Percentiles rank a stretch among this genome's conserved stretches.
These are phyloP conservation scores for Patella pellucida DNA, from an alignment of 2,888 invertebrate genomes.

Conservation along the genomic window DNA sequence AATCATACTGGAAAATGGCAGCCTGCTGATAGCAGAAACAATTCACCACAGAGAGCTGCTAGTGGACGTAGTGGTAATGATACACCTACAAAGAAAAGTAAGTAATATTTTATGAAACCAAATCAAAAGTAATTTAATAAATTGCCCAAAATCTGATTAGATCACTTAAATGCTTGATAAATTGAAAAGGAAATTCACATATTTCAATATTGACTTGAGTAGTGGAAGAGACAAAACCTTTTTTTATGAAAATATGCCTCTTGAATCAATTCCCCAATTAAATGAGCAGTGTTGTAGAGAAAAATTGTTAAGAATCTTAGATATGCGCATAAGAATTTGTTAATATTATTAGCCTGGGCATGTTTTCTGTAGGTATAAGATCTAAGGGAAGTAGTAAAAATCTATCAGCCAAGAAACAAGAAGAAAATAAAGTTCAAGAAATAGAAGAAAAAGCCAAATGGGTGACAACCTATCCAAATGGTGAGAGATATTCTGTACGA, in stretches of 20 bases:
- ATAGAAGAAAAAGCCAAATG: conserved; percentile 50
- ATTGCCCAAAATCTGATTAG: too few relatives aligned
- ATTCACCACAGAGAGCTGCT: conserved; percentile 51
- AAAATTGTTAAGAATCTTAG: too few relatives aligned
- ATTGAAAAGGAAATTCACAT: too few relatives aligned
- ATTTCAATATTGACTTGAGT: too few relatives aligned
- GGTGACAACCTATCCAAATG: conserved; percentile 63
- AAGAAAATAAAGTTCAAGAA: conserved; percentile 36
- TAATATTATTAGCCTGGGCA: too few relatives aligned
- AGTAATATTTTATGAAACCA: background rate
- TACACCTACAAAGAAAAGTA: conserved; percentile 53
- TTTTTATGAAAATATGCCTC: too few relatives aligned
- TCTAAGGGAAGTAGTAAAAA: conserved; percentile 15
- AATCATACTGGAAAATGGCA: conserved; percentile 54
- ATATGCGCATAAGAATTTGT: too few relatives aligned
- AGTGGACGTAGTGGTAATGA: conserved; percentile 51
- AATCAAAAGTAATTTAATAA: too few relatives aligned
- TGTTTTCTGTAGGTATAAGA: background rate
- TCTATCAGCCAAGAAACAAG: conserved; percentile 25
- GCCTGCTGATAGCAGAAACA: conserved; percentile 39
- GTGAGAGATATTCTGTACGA: conserved; percentile 54
- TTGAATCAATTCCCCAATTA: too few relatives aligned
- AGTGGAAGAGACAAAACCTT: too few relatives aligned
- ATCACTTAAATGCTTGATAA: too few relatives aligned
- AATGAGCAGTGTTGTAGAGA: too few relatives aligned